Conservation (phyloP, 2,113 vertebrate species). For the Cervus canadensis region DNA sequence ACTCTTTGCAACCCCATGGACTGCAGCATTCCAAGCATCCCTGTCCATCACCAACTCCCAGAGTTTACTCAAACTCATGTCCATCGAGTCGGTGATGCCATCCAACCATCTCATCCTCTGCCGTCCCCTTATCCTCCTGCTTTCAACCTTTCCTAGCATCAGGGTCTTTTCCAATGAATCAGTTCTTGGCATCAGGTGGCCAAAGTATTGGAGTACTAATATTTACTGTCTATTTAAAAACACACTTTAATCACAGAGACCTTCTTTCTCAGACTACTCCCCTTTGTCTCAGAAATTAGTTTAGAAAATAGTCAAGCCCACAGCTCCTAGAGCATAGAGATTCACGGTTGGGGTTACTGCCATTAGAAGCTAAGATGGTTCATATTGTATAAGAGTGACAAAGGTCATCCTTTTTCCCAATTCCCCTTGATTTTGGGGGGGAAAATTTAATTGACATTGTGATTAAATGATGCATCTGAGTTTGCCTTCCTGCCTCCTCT, state of each 20-base stretch:
- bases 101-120: neutral
- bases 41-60: neutral
- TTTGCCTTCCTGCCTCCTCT: neutral
- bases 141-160: neutral
- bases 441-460: neutral
- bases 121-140: accelerated
- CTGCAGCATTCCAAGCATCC: neutral
- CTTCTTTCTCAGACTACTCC: neutral
- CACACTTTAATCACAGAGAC: neutral
- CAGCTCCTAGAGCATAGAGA: neutral
- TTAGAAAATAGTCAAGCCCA: neutral
- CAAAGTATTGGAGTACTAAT: neutral
- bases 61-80: neutral
- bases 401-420: neutral
- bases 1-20: neutral
- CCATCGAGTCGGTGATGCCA: neutral
- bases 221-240: neutral
- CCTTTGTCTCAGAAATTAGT: neutral
- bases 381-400: neutral
- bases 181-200: neutral
- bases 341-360: neutral
- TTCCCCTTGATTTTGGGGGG: neutral
- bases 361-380: neutral
- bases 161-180: neutral
- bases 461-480: neutral